These are phyloP conservation scores for Drosophila tropicalis DNA, from an alignment of 1,140 invertebrate genomes.

Conservation along the genomic window DNA sequence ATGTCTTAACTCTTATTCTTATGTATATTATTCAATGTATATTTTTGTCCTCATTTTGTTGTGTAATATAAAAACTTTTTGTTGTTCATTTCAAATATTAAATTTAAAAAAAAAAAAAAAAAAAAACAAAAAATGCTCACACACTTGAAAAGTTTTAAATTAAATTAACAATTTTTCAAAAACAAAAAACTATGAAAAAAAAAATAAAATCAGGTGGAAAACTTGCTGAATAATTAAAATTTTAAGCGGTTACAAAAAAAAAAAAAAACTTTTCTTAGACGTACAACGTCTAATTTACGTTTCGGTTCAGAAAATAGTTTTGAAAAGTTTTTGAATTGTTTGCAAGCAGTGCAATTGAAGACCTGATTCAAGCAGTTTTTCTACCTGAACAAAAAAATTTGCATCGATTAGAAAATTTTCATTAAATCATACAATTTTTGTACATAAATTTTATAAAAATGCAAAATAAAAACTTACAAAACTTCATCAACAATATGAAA, in stretches of 20 bases:
- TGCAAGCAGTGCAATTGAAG: background rate
- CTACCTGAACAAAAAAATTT: slow-evolving; percentile 23
- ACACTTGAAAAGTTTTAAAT: slow-evolving; percentile 81
- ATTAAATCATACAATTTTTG: slow-evolving; percentile 61
- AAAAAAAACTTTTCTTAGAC: background rate
- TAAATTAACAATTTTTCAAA: slow-evolving; percentile 59
- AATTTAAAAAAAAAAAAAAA: slow-evolving; percentile 21
- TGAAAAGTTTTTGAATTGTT: background rate
- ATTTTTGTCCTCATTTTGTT: slow-evolving; percentile 60
- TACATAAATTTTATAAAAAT: slow-evolving; percentile 75
- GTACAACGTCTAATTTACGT: background rate
- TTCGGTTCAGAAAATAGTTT: background rate
- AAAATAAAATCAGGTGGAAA: slow-evolving; percentile 1
- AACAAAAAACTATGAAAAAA: slow-evolving; percentile 30
- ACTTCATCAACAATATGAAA: slow-evolving; percentile 8
- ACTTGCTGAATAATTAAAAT: slow-evolving; percentile 53
- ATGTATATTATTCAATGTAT: slow-evolving; percentile 23
- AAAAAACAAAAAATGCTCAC: slow-evolving; percentile 71
- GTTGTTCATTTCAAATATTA: slow-evolving; percentile 57
- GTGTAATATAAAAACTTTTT: slow-evolving; percentile 68
- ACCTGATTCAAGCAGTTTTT: slow-evolving; percentile 1
- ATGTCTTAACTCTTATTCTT: slow-evolving; percentile 21
- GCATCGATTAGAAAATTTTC: slow-evolving; percentile 73
- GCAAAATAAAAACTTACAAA: slow-evolving; percentile 39
- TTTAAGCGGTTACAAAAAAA: background rate